Conservation (phyloP, 2,797 vertebrate species). For the Danio kyathit region DNA sequence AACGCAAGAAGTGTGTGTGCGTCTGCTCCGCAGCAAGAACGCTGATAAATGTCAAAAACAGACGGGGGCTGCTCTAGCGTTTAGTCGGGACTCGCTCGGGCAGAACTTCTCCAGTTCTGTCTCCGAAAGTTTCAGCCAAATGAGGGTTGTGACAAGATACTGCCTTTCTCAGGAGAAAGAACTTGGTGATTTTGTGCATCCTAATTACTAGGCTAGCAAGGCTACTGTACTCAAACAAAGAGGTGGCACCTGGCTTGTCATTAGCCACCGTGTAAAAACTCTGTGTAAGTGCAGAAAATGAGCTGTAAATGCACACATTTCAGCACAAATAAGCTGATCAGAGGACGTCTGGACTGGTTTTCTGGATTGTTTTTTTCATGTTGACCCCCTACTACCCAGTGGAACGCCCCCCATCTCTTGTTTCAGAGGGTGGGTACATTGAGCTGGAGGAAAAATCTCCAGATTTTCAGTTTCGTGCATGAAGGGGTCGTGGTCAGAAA, state of each 20-base stretch:
- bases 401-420: slow-evolving; percentile 45
- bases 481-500: slow-evolving; percentile 19
- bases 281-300: slow-evolving; percentile 20
- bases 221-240: slow-evolving; percentile 54
- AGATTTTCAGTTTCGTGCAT: not conserved
- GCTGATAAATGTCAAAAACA: slow-evolving; percentile 69
- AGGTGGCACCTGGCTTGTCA: slow-evolving; percentile 64
- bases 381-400: slow-evolving; percentile 33
- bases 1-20: slow-evolving; percentile 53
- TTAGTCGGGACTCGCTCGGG: slow-evolving; percentile 64
- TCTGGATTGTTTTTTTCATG: slow-evolving; percentile 4
- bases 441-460: slow-evolving; percentile 1
- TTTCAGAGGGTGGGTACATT: slow-evolving; percentile 56
- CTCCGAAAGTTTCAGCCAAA: slow-evolving; percentile 43
- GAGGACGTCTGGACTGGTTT: slow-evolving; percentile 24
- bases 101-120: slow-evolving; percentile 56
- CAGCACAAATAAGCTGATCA: slow-evolving; percentile 21
- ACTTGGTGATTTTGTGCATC: slow-evolving; percentile 63
- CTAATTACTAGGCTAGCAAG: slow-evolving; percentile 70
- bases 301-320: slow-evolving; percentile 29
- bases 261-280: slow-evolving; percentile 51
- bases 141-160: slow-evolving; percentile 59
- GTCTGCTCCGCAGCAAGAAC: slow-evolving; percentile 67
- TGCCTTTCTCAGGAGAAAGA: slow-evolving; percentile 61
- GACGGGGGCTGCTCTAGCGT: slow-evolving; percentile 55